These are phyloP conservation scores for Charadrius vociferus DNA, from an alignment of 2,113 vertebrate species.

Conservation along the genomic window DNA sequence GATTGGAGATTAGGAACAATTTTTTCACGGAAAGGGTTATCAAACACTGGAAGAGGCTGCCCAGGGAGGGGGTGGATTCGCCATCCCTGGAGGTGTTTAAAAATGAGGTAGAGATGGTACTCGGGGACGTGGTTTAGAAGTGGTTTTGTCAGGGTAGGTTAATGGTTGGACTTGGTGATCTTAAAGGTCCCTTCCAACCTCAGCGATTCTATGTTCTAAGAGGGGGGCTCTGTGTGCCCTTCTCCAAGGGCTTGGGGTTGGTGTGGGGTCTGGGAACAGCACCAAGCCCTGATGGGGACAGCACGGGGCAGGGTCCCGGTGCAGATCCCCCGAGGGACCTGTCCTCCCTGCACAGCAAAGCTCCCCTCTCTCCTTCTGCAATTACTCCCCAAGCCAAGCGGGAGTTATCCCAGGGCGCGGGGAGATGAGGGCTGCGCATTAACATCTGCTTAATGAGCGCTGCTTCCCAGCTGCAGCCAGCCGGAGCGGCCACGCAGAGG, in stretches of 20 bases:
- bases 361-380: not conserved
- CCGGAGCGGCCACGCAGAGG: not conserved
- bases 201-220: too few relatives aligned
- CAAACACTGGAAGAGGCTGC: too few relatives aligned
- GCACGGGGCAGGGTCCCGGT: not conserved
- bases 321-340: not conserved
- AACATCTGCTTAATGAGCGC: not conserved
- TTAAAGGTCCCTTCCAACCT: too few relatives aligned
- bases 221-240: not conserved
- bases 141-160: too few relatives aligned
- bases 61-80: too few relatives aligned
- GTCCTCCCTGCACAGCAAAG: not conserved
- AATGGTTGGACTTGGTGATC: too few relatives aligned
- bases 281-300: not conserved
- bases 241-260: not conserved
- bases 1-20: too few relatives aligned
- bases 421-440: not conserved
- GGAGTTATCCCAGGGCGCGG: not conserved
- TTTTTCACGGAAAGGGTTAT: too few relatives aligned
- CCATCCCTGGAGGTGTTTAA: too few relatives aligned
- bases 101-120: too few relatives aligned
- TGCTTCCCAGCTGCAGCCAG: not conserved
- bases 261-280: not conserved
- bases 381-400: not conserved
- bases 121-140: too few relatives aligned